These are phyloP conservation scores for Acleris cristana DNA, from an alignment of 2,888 invertebrate species.

Conservation along the genomic window DNA sequence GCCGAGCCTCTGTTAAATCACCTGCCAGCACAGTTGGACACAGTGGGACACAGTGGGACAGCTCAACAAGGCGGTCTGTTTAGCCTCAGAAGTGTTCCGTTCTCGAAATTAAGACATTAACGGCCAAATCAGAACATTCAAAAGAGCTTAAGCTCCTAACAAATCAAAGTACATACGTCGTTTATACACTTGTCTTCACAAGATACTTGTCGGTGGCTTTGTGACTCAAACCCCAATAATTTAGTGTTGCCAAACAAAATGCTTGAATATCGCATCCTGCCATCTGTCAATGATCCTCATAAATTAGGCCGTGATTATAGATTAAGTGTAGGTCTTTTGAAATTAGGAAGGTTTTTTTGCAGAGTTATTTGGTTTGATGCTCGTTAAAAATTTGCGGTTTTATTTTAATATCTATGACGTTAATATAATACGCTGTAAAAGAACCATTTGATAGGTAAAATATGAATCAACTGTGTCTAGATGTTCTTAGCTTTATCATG, in stretches of 20 bases:
- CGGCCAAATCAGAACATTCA: conserved; percentile 43
- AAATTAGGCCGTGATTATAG: conserved; percentile 36
- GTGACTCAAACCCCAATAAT: conserved; percentile 60
- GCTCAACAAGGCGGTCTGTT: conserved; percentile 71
- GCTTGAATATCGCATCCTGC: conserved; percentile 43
- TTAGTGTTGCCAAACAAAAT: conserved; percentile 52
- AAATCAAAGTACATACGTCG: conserved; percentile 6
- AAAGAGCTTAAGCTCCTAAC: conserved; percentile 5
- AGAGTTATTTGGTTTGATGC: neutral
- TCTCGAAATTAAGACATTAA: conserved; percentile 80
- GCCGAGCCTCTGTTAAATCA: conserved; percentile 38
- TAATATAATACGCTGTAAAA: no score
- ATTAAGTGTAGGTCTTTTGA: conserved; percentile 23
- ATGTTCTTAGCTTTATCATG: no score
- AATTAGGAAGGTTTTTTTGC: conserved; percentile 13
- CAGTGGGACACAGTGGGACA: conserved; percentile 47
- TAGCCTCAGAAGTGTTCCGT: conserved; percentile 70
- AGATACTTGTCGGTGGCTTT: conserved; percentile 58
- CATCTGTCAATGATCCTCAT: conserved; percentile 37
- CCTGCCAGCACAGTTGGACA: conserved; percentile 49
- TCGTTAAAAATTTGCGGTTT: no score
- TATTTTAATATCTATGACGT: no score
- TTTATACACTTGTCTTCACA: neutral
- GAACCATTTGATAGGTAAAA: no score
- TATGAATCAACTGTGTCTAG: no score